Evolutionary conservation across 2,113 vertebrate genomes (phyloP).

Genomic region (Fregata magnificens): DNA sequence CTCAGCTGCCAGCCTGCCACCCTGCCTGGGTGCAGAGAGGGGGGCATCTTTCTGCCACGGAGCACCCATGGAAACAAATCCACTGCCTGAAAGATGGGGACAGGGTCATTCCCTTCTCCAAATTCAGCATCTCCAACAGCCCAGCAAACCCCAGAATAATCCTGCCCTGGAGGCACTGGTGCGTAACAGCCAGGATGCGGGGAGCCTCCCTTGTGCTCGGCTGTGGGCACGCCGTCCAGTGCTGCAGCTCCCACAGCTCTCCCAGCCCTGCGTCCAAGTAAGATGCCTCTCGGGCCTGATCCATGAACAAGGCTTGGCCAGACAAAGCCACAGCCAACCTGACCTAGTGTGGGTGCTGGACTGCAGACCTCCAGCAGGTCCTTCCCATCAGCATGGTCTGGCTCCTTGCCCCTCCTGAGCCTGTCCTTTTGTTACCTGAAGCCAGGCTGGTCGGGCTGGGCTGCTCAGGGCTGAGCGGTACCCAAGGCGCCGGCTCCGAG

Average conservation of each 20-base stretch:
- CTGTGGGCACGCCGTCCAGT: background rate
- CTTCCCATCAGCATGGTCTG: background rate
- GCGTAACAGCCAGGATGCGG: background rate
- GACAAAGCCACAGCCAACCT: background rate
- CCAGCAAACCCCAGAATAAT: background rate
- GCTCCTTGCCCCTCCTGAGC: background rate
- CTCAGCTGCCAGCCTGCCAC: background rate
- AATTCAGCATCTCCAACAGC: background rate
- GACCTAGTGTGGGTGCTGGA: background rate
- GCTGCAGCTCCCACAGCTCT: background rate
- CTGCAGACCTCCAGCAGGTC: background rate
- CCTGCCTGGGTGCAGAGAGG: background rate
- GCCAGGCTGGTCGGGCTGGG: conserved; percentile 2
- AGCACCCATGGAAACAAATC: background rate
- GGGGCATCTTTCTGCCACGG: background rate
- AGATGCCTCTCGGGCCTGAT: fast-evolving
- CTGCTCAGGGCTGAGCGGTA: conserved; percentile 59
- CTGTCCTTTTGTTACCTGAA: conserved; percentile 2
- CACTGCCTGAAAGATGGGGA: background rate
- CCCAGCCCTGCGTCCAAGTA: background rate
- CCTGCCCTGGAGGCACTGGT: background rate
- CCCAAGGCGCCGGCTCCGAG: conserved; percentile 58
- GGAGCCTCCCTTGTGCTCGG: background rate
- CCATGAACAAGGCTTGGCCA: background rate
- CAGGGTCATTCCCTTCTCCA: background rate